Base-by-base conservation (phyloP, 1,140 invertebrate genomes). In the Watersipora subatra region DNA sequence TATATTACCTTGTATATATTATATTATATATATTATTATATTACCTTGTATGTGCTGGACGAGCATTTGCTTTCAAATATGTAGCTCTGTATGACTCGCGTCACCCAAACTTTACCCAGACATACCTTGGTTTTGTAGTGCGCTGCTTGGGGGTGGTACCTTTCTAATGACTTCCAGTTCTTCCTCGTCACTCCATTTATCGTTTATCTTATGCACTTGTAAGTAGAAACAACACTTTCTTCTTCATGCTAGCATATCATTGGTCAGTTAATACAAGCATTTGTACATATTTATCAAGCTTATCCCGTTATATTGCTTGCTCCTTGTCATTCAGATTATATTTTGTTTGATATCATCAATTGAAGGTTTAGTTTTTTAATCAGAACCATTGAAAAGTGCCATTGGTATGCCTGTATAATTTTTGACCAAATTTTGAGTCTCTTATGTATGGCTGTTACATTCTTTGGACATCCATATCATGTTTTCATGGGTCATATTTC, bases 91-190 rank as follows among this genome's bases (percentile, higher is more conserved):
- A n/a, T n/a, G n/a, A n/a, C n/a, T n/a, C n/a, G n/a, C n/a, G n/a
- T n/a, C n/a, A n/a, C n/a, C n/a, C n/a, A n/a, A n/a, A n/a, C n/a
- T n/a, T n/a, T n/a, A n/a, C n/a, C 34, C 7, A 46, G 34, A 12
- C 34, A 46, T 46, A n/a, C n/a, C 34, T 46, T 46, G 34, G 7
- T 46, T 46, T n/a, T n/a, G n/a, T n/a, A 46, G 34, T 46, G 34
- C n/a, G 34, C 34, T 46, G 34, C 7, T n/a, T 84, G 86, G 72
- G 83, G 86, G 0, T 90, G 88, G 88, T 90, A 88, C 75, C 80
- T 91, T 62, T 88, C 88, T 7, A 89, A 90, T 71, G 89, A 91
- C 72, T 89, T 88, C 76, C 88, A 90, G 75, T 80, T 90, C 34
- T 90, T 88, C 75, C 77, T 87, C 1, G 73, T 86, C 0, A 85